Conservation (phyloP, 2,113 vertebrate genomes). For the rat (Rattus norvegicus) region GRCr8 NC_086032.1:108084001-108084500, state of each 20-base stretch:
- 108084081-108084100: constrained; percentile 95
- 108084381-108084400: constrained; percentile 94
- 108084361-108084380: constrained; percentile 94
- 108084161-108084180: constrained; percentile 96
- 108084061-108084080: constrained; percentile 93
- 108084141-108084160: constrained; percentile 95
- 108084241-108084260: constrained; percentile 90
- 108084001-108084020: constrained; percentile 88
- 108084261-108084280: constrained; percentile 94
- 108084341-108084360: constrained; percentile 94
- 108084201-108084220: constrained; percentile 96
- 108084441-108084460: constrained; percentile 94
- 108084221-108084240: constrained; percentile 92
- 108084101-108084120: constrained; percentile 96
- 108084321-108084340: constrained; percentile 93
- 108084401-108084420: constrained; percentile 95
- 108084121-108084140: constrained; percentile 97
- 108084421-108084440: constrained; percentile 94
- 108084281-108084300: constrained; percentile 92
- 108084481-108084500: constrained; percentile 99
- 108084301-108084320: constrained; percentile 94
- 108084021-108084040: constrained; percentile 88
- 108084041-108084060: constrained; percentile 94
- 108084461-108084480: constrained; percentile 94
- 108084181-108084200: constrained; percentile 95